Base-by-base conservation (phyloP, 2,113 vertebrate species). In the Proteles cristata region DNA sequence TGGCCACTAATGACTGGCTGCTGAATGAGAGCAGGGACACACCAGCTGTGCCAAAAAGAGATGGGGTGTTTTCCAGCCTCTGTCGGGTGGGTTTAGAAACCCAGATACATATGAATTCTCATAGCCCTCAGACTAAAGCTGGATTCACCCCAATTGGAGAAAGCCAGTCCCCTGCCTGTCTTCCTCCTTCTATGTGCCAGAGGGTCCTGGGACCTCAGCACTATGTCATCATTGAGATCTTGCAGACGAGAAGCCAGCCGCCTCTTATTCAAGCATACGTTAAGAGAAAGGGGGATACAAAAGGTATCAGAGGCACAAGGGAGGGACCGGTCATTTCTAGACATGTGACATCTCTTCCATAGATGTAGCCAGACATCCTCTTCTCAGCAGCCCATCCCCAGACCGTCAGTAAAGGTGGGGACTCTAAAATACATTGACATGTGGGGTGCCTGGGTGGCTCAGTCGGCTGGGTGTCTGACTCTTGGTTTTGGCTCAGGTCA, bases 181-280 rank as follows among this genome's bases (percentile, higher is more conserved):
- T 1, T 17, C 50, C 12, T 43, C 16, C 0, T 5, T 1, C 6
- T 10, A 0, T 26, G 33, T 15, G 71, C 33, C 1, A 0, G 11
- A 28, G 11, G 1, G 28, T 68, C 53, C 53, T 28, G 55, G 77
- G 43, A 25, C 35, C 33, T 65, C 55, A 50, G 50, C 58, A 55
- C 11, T 16, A 6, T 11, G 6, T n/a, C 5, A 7, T 5, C 0
- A 0, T 15, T 7, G 35, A 21, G 63, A 10, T 1, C 1, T 11
- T 31, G 26, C n/a, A 0, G 1, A 61, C 0, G 16, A 28, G 48
- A 58, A 55, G 28, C 63, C 5, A 17, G 0, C 15, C 2, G 0
- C 28, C 28, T 71, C 5, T 1, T 7, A 2, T 3, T 4, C 15
- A 9, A 63, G 25, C 0, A 2, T 12, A 4, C 33, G 7, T 39